Evolutionary conservation across 1,140 invertebrate species (phyloP).

Genomic region (Pseudomyrmex concolor): DNA sequence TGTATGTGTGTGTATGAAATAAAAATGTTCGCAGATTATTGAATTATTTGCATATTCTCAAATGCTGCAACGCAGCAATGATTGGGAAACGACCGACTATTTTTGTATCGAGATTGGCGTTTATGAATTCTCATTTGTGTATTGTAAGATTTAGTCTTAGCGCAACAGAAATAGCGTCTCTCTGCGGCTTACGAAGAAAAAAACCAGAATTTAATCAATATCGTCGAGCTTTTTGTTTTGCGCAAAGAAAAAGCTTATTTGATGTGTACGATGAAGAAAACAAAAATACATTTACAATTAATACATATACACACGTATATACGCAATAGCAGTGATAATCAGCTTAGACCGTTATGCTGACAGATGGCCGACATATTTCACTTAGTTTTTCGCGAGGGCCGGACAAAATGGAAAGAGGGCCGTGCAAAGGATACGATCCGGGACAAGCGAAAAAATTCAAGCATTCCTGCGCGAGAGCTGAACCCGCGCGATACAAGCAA

Average conservation of each 20-base stretch:
- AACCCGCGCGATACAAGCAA: slow-evolving; percentile 63
- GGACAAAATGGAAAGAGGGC: slow-evolving; percentile 40
- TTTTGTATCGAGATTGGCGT: slow-evolving; percentile 65
- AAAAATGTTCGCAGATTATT: slow-evolving; percentile 78
- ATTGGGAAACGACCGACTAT: slow-evolving; percentile 54
- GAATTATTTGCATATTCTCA: slow-evolving; percentile 72
- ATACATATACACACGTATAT: background rate
- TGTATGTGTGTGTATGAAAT: slow-evolving; percentile 52
- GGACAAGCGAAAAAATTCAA: slow-evolving; percentile 48
- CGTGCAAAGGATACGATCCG: slow-evolving; percentile 24
- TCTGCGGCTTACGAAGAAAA: background rate
- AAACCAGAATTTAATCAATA: background rate
- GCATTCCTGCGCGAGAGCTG: slow-evolving; percentile 35
- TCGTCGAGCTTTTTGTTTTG: background rate
- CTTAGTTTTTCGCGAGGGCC: slow-evolving; percentile 13
- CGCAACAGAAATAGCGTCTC: background rate
- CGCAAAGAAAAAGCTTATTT: too few species aligned
- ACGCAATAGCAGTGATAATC: background rate
- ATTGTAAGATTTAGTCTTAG: slow-evolving; percentile 24
- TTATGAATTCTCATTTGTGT: slow-evolving; percentile 54
- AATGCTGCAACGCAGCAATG: slow-evolving; percentile 37
- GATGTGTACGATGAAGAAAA: too few species aligned
- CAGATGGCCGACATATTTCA: background rate
- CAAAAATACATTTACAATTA: too few species aligned
- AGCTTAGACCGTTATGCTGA: background rate